phyloP scores from a whole-genome alignment of 2,888 invertebrate species.

The Latrodectus elegans region DNA sequence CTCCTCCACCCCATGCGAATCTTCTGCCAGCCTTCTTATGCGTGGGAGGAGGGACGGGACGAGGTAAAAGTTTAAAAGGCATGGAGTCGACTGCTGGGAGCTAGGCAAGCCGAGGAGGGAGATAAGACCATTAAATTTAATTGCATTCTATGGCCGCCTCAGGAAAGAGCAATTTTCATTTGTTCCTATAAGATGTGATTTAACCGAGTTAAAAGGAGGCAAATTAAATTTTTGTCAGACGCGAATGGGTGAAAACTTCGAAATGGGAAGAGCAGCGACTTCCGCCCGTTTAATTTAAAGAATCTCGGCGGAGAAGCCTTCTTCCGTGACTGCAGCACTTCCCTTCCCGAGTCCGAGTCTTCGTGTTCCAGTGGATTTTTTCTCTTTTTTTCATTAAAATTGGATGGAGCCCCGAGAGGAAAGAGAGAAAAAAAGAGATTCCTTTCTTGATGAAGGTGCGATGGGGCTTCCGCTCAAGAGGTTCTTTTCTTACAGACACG shows the following conservation, averaged over 20 bases:
- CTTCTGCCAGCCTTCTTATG: background rate
- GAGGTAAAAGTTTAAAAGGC: constrained; percentile 59
- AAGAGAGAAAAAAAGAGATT: constrained; percentile 22
- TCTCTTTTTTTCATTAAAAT: constrained; percentile 51
- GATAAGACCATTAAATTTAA: constrained; percentile 66
- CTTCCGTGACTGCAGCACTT: constrained; percentile 44
- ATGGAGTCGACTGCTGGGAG: constrained; percentile 2
- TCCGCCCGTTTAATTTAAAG: constrained; percentile 50
- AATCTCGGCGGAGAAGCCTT: constrained; percentile 19
- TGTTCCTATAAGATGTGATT: constrained; percentile 65
- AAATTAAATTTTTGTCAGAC: constrained; percentile 67
- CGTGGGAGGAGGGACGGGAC: constrained; percentile 11
- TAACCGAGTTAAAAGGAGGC: constrained; percentile 60
- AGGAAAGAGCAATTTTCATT: constrained; percentile 64
- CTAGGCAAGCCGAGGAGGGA: constrained; percentile 2
- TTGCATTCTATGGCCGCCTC: constrained; percentile 41
- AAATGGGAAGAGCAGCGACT: constrained; percentile 33
- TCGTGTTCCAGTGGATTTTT: constrained; percentile 19
- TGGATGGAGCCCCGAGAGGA: constrained; percentile 38
- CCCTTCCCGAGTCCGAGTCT: constrained; percentile 39
- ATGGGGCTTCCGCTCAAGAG: constrained; percentile 16
- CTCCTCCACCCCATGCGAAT: constrained; percentile 14
- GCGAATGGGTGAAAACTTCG: constrained; percentile 31
- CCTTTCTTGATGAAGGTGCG: constrained; percentile 22
- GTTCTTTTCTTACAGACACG: constrained; percentile 48